Evolutionary conservation across 2,888 invertebrate species (phyloP).

Genomic region (Esperia sulphurella): DNA sequence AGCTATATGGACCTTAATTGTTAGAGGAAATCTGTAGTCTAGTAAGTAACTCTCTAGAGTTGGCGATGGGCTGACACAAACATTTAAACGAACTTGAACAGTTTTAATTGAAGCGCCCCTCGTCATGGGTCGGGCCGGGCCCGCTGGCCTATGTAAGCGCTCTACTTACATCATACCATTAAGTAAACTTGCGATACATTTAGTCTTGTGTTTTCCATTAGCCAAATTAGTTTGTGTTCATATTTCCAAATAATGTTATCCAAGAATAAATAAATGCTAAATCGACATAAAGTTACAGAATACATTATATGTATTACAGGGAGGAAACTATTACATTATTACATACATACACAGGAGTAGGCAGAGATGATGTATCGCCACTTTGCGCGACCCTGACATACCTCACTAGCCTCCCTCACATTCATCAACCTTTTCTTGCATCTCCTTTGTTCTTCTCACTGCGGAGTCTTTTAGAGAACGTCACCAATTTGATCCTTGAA

Average conservation of each 20-base stretch:
- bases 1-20: slow-evolving; percentile 30
- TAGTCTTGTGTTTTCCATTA: slow-evolving; percentile 38
- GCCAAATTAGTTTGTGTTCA: slow-evolving; percentile 36
- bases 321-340: no score
- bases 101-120: slow-evolving; percentile 69
- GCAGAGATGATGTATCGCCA: no score
- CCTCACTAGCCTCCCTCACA: no score
- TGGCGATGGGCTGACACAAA: slow-evolving; percentile 55
- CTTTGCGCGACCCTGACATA: no score
- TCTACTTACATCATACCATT: slow-evolving; percentile 17
- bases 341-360: no score
- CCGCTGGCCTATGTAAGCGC: slow-evolving; percentile 23
- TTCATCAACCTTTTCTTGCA: no score
- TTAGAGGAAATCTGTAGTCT: slow-evolving; percentile 37
- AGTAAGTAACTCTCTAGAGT: slow-evolving; percentile 35
- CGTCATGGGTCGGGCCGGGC: slow-evolving; percentile 38
- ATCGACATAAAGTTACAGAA: no score
- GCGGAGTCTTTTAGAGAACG: no score
- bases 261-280: no score
- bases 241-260: not conserved
- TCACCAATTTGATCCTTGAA: no score
- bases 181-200: slow-evolving; percentile 15
- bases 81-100: slow-evolving; percentile 69
- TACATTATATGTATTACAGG: no score
- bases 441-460: no score